These are phyloP conservation scores for Megalonaias nervosa DNA, from an alignment of 1,140 invertebrate species.

Conservation along the genomic window DNA sequence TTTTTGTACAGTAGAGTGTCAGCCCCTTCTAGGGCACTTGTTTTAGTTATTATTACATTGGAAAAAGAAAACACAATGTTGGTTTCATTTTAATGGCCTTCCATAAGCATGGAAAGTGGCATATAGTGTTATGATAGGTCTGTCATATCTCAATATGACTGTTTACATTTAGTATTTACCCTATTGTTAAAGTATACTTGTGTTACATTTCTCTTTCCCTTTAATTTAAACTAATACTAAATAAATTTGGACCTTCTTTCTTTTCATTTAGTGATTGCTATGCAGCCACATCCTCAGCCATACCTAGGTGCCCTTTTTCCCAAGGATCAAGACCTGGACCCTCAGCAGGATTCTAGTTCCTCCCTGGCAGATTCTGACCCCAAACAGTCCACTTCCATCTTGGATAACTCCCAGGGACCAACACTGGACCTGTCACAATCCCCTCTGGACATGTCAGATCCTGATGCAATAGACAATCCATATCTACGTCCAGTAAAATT, in stretches of 20 bases:
- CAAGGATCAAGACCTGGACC: conserved; percentile 95
- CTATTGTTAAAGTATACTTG: not conserved
- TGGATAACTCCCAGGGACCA: conserved; percentile 41
- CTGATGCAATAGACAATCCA: conserved; percentile 85
- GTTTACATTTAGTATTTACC: not conserved
- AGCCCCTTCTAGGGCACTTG: no score
- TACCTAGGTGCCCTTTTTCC: conserved; percentile 91
- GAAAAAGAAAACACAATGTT: no score
- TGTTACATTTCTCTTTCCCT: not conserved
- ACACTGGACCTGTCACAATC: conserved; percentile 5
- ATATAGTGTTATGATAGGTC: no score
- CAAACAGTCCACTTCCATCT: not conserved
- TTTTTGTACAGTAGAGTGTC: no score
- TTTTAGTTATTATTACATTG: no score
- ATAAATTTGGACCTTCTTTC: not conserved
- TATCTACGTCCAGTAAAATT: conserved; percentile 87
- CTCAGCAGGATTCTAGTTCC: conserved; percentile 83
- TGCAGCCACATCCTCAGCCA: conserved; percentile 85
- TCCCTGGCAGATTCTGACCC: conserved; percentile 54
- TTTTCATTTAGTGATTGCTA: conserved; percentile 85
- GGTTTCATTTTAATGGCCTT: no score
- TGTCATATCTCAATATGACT: no score
- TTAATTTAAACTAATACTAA: not conserved
- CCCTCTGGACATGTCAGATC: conserved; percentile 39
- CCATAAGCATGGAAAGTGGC: no score